These are phyloP conservation scores for Drosophila nr. fundita DNA, from an alignment of 2,888 invertebrate species.

Conservation along the genomic window DNA sequence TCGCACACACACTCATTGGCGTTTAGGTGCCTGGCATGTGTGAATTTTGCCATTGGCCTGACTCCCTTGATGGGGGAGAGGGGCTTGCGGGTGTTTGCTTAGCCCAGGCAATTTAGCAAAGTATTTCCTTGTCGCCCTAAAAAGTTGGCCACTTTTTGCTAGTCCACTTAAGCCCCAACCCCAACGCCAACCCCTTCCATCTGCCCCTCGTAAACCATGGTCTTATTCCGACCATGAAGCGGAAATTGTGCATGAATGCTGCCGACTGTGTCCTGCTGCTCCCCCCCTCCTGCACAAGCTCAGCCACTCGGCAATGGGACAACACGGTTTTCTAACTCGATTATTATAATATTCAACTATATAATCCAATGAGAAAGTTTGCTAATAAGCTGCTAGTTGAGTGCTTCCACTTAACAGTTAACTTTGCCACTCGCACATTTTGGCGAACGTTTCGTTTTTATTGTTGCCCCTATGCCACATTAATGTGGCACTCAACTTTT, in stretches of 20 bases:
- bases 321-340: constrained; percentile 70
- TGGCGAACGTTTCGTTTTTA: constrained; percentile 36
- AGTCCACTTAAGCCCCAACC: constrained; percentile 36
- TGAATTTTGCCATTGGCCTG: constrained; percentile 45
- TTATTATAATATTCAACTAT: constrained; percentile 77
- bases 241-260: constrained; percentile 77
- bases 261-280: not conserved
- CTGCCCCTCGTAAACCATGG: constrained; percentile 62
- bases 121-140: constrained; percentile 75
- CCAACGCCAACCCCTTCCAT: not conserved
- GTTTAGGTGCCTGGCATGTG: constrained; percentile 32
- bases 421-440: constrained; percentile 32
- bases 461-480: constrained; percentile 17
- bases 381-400: constrained; percentile 78
- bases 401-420: constrained; percentile 52
- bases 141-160: constrained; percentile 75
- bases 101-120: constrained; percentile 77
- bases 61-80: not conserved
- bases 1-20: not conserved
- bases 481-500: not conserved
- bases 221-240: constrained; percentile 67
- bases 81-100: constrained; percentile 1
- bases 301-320: constrained; percentile 7
- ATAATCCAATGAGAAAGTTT: constrained; percentile 78
- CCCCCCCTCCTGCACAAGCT: constrained; percentile 6